Base-by-base conservation (phyloP, 2,113 vertebrate genomes). In the Phrynosoma blainvillii region DNA sequence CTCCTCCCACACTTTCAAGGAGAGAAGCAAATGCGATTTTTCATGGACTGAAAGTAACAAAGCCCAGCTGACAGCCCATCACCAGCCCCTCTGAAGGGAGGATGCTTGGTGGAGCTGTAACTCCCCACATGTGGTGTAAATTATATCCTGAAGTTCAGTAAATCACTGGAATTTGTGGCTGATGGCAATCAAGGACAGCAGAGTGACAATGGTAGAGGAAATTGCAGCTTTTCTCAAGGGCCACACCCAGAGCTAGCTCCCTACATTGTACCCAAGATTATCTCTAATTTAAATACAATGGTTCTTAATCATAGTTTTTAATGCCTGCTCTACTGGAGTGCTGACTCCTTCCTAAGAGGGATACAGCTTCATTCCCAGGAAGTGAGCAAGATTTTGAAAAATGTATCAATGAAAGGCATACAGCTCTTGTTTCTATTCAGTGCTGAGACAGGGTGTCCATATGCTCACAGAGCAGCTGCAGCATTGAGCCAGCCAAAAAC, bases 251-350 rank as follows among this genome's bases (percentile, higher is more conserved):
- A 18, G 78, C 86, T 91, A 91, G 95, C 92, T 95, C 92, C 86
- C 89, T 52, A 73, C 85, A 89, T 93, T 95, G 95, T 96, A 91
- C 92, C 91, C 36, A 66, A 92, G 89, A 96, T 97, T 96, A 96
- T 93, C 92, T 94, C 89, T 95, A 96, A 96, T 97, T 97, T 97
- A 93, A 95, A 96, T 94, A 96, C 94, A 96, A 96, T 93, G 77
- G 79, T 32, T 89, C 47, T 91, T 96, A 96, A 96, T 96, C 92
- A 95, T 75, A 89, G 93, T n/a, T 95, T 95, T 93, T 90, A 95
- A 86, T 32, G 79, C 82, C 85, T 89, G 89, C 92, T 91, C 93
- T 76, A 94, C 94, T 91, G 93, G 94, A 90, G 56, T 2, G 20
- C 0, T 87, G 84, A 90, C 87, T 75, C 81, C 59, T n/a, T 36